Evolutionary conservation across 2,113 vertebrate species (phyloP).

Genomic region (Pontoporia blainvillei): DNA sequence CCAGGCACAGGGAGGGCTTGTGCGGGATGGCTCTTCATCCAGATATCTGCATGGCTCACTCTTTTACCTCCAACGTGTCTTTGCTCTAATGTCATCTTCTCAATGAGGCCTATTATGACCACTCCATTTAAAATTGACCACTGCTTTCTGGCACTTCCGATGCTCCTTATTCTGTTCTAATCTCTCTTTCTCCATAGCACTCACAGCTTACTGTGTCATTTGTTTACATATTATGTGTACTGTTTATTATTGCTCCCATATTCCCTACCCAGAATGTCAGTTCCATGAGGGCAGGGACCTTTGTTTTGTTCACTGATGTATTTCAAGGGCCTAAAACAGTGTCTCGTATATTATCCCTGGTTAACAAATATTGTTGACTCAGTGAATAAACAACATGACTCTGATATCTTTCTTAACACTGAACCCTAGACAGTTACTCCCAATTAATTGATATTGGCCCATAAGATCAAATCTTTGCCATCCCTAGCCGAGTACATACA

Average conservation of each 20-base stretch:
- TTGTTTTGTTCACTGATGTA: background rate
- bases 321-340: background rate
- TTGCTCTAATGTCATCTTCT: background rate
- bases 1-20: background rate
- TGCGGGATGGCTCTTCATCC: background rate
- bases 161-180: background rate
- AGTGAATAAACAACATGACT: background rate
- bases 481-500: background rate
- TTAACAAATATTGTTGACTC: background rate
- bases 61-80: background rate
- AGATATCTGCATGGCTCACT: background rate
- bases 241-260: background rate
- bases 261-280: background rate
- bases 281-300: background rate
- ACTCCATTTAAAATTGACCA: background rate
- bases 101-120: background rate
- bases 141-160: background rate
- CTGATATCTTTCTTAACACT: background rate
- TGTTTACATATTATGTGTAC: background rate
- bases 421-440: background rate
- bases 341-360: background rate
- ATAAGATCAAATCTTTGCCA: background rate
- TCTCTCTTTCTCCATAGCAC: background rate
- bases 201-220: background rate
- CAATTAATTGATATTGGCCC: background rate